Conservation (phyloP, 2,888 invertebrate genomes). For the Stomorhina lunata region DNA sequence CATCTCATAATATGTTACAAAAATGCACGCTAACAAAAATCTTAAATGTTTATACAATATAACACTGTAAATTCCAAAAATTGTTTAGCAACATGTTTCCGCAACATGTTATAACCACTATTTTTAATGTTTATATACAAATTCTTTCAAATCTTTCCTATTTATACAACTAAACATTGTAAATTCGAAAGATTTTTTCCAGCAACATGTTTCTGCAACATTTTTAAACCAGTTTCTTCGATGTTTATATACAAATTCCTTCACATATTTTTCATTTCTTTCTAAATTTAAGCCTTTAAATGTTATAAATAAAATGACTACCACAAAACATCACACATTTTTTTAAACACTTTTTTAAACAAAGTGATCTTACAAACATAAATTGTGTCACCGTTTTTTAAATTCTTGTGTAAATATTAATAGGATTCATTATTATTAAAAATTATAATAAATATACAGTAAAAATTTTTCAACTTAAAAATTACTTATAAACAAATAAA, state of each 20-base stretch:
- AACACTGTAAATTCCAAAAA: too few relatives aligned
- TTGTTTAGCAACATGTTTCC: too few relatives aligned
- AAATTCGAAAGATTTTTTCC: neutral
- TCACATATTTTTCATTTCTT: neutral
- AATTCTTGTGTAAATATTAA: conserved; percentile 49
- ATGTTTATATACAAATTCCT: neutral
- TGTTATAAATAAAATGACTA: conserved; percentile 53
- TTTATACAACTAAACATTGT: too few relatives aligned
- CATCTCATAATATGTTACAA: too few relatives aligned
- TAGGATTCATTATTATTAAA: conserved; percentile 53
- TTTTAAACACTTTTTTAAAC: neutral
- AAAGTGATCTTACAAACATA: neutral
- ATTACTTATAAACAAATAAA: conserved; percentile 16
- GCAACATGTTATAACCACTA: too few relatives aligned
- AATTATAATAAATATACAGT: conserved; percentile 25
- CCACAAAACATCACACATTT: conserved; percentile 55
- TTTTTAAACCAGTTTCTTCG: neutral
- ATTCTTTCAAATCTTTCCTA: too few relatives aligned
- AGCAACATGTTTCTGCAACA: neutral
- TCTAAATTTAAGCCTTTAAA: neutral
- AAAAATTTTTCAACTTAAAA: conserved; percentile 36
- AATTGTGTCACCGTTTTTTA: conserved; percentile 1
- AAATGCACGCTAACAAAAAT: too few relatives aligned
- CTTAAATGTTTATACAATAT: too few relatives aligned
- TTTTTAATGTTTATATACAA: too few relatives aligned